phyloP scores from a whole-genome alignment of 2,113 vertebrate genomes.

The Amphiprion percula region DNA sequence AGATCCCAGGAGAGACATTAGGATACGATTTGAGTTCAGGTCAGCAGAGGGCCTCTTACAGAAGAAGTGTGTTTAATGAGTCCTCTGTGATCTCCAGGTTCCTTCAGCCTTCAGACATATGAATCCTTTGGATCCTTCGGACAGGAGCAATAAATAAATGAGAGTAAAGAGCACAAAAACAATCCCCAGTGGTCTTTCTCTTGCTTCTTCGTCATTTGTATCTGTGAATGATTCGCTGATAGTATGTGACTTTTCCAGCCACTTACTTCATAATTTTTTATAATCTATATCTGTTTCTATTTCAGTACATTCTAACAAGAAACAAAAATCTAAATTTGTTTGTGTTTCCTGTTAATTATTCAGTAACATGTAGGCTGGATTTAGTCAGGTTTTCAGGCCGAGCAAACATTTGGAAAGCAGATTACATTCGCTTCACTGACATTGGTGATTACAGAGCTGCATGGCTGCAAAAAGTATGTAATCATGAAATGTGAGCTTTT shows the following conservation, averaged over 20 bases:
- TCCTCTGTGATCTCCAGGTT: slow-evolving; percentile 20
- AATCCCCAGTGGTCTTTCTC: neutral
- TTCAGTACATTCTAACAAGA: too few species aligned
- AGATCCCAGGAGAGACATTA: neutral
- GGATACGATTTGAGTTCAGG: slow-evolving; percentile 10
- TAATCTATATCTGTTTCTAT: too few species aligned
- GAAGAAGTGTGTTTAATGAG: slow-evolving; percentile 34
- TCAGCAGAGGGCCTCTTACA: slow-evolving; percentile 9
- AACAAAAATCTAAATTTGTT: too few species aligned
- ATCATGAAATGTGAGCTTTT: too few species aligned
- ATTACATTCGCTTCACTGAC: too few species aligned
- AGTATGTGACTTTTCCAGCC: neutral
- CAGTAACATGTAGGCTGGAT: too few species aligned
- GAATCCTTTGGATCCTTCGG: slow-evolving; percentile 1
- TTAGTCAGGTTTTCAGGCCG: too few species aligned
- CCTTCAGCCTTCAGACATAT: neutral
- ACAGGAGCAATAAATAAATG: slow-evolving; percentile 3
- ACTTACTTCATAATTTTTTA: neutral
- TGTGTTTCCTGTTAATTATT: too few species aligned
- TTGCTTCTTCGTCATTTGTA: neutral
- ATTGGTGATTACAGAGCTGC: too few species aligned
- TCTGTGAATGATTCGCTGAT: neutral
- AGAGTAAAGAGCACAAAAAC: neutral
- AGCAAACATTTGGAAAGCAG: too few species aligned
- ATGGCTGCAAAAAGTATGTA: too few species aligned